Evolutionary conservation across 2,797 vertebrate species (phyloP), one percentile per base, ranked within the genome.

Genomic region (Atherinosoma microstoma): DNA sequence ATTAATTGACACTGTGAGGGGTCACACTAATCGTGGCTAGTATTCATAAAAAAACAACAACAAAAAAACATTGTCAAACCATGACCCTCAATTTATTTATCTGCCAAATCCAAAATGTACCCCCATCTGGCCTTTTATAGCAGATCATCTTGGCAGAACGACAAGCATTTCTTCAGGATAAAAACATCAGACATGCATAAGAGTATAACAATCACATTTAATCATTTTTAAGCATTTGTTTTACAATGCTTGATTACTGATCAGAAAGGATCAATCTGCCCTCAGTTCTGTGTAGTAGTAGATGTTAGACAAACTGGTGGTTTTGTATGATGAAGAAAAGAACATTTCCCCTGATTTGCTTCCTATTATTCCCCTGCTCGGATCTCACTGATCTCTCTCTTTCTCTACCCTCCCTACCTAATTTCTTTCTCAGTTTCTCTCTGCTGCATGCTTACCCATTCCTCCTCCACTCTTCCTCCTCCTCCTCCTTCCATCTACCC

Each of bases 391-490:
- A 61, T 69, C 58, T 71, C 49, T 71, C 49, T 58, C 45, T 64
- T 51, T 64, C 45, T 60, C 42, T 63, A 16, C 36, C 34, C 53
- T 40, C 59, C 61, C 54, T 67, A 58, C 63, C 54, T 59, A 34
- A n/a, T 24, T 36, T 58, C 81, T 80, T 63, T 91, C 72, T 73
- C 67, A 85, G 79, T 86, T 79, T 72, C 63, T 85, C 69, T 83
- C 78, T 89, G 78, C 87, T 88, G 86, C 89, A 84, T 83, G 79
- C 84, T 78, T 81, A 68, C 86, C 65, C 75, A 61, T 71, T 80
- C 75, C 76, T 85, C 54, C 54, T 57, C 54, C 54, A 29, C 32
- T 60, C 67, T 54, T 57, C 61, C 36, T 83, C 82, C 73, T 79
- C 61, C 36, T 70, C 36, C 57, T 71, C 70, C 69, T 76, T 83